phyloP scores from a whole-genome alignment of 30 jellyfish, hydroid and myxozoan species.

The Haliclystus octoradiatus region DNA sequence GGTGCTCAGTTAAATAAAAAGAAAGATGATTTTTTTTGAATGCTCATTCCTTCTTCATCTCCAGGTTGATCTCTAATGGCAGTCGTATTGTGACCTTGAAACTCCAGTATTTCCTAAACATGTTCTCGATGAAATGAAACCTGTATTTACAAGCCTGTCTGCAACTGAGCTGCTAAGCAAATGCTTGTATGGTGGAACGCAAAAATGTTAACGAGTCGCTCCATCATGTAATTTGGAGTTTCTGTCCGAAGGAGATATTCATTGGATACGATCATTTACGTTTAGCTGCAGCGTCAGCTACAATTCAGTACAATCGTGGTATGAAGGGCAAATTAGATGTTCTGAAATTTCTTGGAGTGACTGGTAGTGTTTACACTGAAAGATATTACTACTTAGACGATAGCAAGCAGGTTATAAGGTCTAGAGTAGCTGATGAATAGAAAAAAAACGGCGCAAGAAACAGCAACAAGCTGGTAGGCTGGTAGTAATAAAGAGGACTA shows the following conservation, averaged over 20 bases:
- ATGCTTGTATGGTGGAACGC: conserved; percentile 4
- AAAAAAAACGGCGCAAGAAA: neutral
- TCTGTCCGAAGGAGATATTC: neutral
- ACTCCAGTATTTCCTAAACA: neutral
- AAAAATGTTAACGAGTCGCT: conserved; percentile 4
- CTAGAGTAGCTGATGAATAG: neutral
- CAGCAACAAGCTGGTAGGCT: too few species aligned
- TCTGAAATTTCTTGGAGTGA: too few species aligned
- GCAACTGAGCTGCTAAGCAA: neutral
- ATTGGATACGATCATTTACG: neutral
- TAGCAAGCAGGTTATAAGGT: neutral
- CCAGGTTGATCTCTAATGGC: too few species aligned
- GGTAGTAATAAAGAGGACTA: too few species aligned
- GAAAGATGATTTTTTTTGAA: too few species aligned
- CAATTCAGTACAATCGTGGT: conserved; percentile 1
- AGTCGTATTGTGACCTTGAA: too few species aligned
- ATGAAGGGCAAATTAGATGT: neutral
- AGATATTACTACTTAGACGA: neutral
- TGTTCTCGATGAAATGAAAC: conserved; percentile 2
- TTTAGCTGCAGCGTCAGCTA: neutral
- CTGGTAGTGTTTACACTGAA: too few species aligned
- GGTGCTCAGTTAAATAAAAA: neutral
- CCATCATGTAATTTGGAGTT: conserved; percentile 1
- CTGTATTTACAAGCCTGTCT: neutral
- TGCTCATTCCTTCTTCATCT: too few species aligned